phyloP scores from a whole-genome alignment of 2,888 invertebrate genomes.

The Vannuccia rotundouncinata region DNA sequence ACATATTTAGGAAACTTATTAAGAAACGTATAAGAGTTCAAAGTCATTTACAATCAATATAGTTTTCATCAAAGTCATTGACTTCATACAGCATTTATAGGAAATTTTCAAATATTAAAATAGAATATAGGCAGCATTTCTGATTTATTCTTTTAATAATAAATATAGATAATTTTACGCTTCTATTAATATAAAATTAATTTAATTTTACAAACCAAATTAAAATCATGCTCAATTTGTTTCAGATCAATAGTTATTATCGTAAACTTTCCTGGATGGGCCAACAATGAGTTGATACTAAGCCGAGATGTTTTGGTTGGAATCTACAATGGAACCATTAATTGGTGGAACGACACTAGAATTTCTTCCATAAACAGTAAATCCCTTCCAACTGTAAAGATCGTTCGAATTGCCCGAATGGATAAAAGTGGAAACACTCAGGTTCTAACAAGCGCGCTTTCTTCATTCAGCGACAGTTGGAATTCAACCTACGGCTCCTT shows the following conservation, averaged over 20 bases:
- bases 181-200: too few species aligned
- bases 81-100: too few species aligned
- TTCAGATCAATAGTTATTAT: neutral
- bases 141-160: too few species aligned
- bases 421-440: slow-evolving; percentile 51
- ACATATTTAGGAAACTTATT: too few species aligned
- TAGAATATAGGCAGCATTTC: too few species aligned
- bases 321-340: slow-evolving; percentile 29
- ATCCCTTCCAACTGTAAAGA: slow-evolving; percentile 43
- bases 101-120: too few species aligned
- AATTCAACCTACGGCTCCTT: slow-evolving; percentile 44
- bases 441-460: slow-evolving; percentile 47
- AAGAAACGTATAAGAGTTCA: too few species aligned
- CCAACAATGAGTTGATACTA: neutral
- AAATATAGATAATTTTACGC: too few species aligned
- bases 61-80: too few species aligned
- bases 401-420: slow-evolving; percentile 46
- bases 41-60: too few species aligned
- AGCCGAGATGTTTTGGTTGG: slow-evolving; percentile 16
- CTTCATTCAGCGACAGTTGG: slow-evolving; percentile 46
- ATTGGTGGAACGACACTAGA: slow-evolving; percentile 10
- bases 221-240: too few species aligned
- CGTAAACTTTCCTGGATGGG: neutral
- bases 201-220: too few species aligned
- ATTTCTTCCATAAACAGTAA: neutral